Evolutionary conservation across 2,888 invertebrate genomes (phyloP), one percentile per base, ranked within the genome.

Genomic region (Hydrotaea diabolus): DNA sequence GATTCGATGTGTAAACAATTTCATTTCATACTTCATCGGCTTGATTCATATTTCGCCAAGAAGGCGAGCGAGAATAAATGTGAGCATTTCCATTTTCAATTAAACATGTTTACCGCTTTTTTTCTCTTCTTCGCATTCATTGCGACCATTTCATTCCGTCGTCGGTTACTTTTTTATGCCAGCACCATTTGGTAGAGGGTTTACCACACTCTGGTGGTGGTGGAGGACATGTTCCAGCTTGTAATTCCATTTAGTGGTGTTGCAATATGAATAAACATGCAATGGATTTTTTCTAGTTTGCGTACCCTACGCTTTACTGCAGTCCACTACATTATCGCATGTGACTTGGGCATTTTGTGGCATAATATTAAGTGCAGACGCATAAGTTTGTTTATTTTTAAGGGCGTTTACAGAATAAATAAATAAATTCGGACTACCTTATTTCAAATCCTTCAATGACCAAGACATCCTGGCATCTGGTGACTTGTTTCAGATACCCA

Each of bases 231-330:
- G 66, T 69, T 71, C 36, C 69, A 17, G 57, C 21, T 72, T 73
- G 59, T 74, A 85, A 76, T 82, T 79, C 62, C 79, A 77, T 85
- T 82, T 53, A 81, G 76, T 76, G 78, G 64, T 73, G 75, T 79
- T 78, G 66, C 78, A 73, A 59, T 71, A 81, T 78, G 76, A 79
- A 81, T 76, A 73, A 79, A 85, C 76, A 78, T 59, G 64, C 71
- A 46, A 26, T 59, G 31, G 21, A 69, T 49, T 9, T 66, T 64
- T 76, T 46, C 31, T 53, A 59, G 59, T 49, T n/a, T 49, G 15
- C n/a, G 0, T 49, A 31, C 31, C 7, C 31, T 31, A 31, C 31
- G 31, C 31, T 7, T 4, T 7, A 31, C 31, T 31, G 31, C 7
- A 7, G 31, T 31, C 2, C 31, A 31, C 7, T 31, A 31, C n/a